phyloP scores from a whole-genome alignment of 1,140 invertebrate genomes.

The Marisa cornuarietis region DNA sequence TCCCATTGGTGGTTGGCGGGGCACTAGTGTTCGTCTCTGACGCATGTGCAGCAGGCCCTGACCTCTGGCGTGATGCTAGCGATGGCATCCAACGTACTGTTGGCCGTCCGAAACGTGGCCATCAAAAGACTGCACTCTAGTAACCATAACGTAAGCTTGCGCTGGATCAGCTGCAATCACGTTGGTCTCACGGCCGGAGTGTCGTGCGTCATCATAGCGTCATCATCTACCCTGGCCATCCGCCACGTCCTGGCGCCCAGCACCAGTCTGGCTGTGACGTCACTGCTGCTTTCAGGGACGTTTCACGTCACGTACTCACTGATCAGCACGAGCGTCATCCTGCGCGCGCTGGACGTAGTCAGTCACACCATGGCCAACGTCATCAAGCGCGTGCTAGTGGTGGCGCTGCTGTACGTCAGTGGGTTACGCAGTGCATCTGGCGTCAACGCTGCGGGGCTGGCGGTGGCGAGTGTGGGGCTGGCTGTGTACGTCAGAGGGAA shows the following conservation, averaged over 20 bases:
- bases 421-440: constrained; percentile 16
- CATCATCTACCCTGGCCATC: not conserved
- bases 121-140: constrained; percentile 15
- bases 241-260: not conserved
- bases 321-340: constrained; percentile 33
- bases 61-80: constrained; percentile 15
- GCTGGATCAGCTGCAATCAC: not conserved
- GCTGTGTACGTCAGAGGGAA: constrained; percentile 20
- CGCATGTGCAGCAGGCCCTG: not conserved
- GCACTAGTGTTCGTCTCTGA: constrained; percentile 10
- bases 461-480: constrained; percentile 15
- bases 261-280: not conserved
- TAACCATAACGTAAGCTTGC: not conserved
- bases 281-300: constrained; percentile 3
- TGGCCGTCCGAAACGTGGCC: constrained; percentile 26
- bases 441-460: constrained; percentile 20
- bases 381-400: constrained; percentile 34
- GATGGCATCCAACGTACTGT: constrained; percentile 25
- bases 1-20: constrained; percentile 25
- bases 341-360: constrained; percentile 31
- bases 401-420: constrained; percentile 23
- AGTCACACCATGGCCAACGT: constrained; percentile 36
- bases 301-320: constrained; percentile 37
- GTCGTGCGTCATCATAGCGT: no score
- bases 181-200: not conserved